Conservation (phyloP, 1,140 invertebrate genomes). For the Leptinotarsa defecta region DNA sequence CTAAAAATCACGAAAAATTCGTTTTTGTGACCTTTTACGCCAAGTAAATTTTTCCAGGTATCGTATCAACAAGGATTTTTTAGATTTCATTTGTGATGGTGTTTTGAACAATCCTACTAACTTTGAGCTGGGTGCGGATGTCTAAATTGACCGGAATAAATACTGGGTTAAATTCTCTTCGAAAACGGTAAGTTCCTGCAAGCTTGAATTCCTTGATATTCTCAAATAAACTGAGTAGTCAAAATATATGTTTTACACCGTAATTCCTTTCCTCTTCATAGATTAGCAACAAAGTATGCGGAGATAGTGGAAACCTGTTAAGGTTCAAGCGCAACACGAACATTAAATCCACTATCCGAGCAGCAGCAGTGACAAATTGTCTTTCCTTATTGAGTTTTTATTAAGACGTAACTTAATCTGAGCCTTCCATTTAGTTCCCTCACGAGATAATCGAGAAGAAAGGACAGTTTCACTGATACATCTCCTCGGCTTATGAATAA, state of each 20-base stretch:
- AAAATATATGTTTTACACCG: not conserved
- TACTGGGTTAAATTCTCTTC: no score
- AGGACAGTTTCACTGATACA: conserved; percentile 39
- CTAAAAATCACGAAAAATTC: no score
- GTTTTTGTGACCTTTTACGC: no score
- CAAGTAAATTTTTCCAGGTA: no score
- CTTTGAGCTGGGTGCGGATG: no score
- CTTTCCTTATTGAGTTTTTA: conserved; percentile 29
- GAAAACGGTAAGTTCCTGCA: no score
- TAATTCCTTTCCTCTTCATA: not conserved
- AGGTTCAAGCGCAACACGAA: not conserved
- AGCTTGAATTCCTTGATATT: no score
- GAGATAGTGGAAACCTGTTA: conserved; percentile 3
- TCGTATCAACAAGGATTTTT: no score
- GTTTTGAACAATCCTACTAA: no score
- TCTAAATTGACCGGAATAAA: no score
- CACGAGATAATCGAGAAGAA: conserved; percentile 35
- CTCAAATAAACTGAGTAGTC: not conserved
- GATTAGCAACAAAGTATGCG: not conserved
- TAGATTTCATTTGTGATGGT: no score
- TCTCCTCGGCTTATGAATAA: conserved; percentile 48
- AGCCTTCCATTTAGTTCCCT: conserved; percentile 21
- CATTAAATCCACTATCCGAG: not conserved
- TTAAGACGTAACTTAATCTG: conserved; percentile 38
- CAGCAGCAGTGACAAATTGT: conserved; percentile 35